These are phyloP conservation scores for Labeo calbasu DNA, from an alignment of 2,797 vertebrate genomes.

Conservation along the genomic window DNA sequence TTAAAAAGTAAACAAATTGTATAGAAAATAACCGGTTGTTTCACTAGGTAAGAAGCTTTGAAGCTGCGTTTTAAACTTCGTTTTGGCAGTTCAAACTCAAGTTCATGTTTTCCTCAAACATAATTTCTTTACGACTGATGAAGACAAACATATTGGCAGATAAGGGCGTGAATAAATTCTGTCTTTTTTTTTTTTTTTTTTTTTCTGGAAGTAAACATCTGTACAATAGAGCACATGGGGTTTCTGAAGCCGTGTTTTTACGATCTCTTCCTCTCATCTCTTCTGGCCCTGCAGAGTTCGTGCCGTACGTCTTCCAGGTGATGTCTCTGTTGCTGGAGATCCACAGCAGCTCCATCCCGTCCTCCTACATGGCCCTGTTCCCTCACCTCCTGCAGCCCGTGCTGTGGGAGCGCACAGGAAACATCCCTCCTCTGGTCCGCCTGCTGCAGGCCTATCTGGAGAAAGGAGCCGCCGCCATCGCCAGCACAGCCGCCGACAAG, in stretches of 20 bases:
- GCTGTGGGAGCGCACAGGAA: conserved; percentile 95
- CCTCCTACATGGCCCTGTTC: conserved; percentile 95
- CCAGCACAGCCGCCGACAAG: conserved; percentile 89
- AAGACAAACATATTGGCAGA: no score
- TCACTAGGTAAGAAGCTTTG: no score
- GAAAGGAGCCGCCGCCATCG: conserved; percentile 87
- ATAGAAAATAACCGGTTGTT: no score
- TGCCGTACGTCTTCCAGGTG: conserved; percentile 98
- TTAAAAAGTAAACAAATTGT: no score
- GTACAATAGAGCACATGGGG: neutral
- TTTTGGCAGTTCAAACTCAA: no score
- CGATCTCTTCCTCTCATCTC: neutral
- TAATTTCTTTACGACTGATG: no score
- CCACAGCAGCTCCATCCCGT: conserved; percentile 89
- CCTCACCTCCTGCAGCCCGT: conserved; percentile 96
- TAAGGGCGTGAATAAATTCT: no score
- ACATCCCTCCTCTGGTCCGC: conserved; percentile 95
- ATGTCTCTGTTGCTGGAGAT: conserved; percentile 99
- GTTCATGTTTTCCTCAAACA: no score
- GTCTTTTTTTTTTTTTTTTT: no score
- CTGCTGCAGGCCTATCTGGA: conserved; percentile 95
- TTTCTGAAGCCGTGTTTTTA: neutral
- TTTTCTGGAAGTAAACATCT: no score
- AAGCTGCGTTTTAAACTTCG: no score
- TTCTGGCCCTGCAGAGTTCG: conserved; percentile 85